phyloP scores from a whole-genome alignment of 2,888 invertebrate genomes.

The Athalia rosae region DNA sequence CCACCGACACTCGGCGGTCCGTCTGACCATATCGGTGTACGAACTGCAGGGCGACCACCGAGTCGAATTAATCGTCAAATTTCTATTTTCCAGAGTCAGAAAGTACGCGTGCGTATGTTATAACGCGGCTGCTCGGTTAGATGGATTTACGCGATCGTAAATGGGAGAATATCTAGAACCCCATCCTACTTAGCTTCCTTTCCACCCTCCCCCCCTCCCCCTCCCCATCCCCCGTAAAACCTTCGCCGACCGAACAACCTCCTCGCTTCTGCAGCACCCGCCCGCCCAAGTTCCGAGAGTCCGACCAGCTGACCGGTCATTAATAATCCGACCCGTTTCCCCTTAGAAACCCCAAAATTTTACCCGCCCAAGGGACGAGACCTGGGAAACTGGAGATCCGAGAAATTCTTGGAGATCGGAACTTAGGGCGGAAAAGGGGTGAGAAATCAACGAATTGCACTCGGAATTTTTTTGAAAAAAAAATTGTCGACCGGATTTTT shows the following conservation, averaged over 20 bases:
- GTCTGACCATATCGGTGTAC: not conserved
- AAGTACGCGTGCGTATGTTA: too few relatives aligned
- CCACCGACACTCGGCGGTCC: not conserved
- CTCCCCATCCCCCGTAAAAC: too few relatives aligned
- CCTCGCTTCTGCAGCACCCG: not conserved
- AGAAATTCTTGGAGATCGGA: slow-evolving; percentile 14
- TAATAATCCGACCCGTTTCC: slow-evolving; percentile 71
- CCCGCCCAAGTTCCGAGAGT: slow-evolving; percentile 54
- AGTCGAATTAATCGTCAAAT: not conserved
- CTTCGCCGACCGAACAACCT: too few relatives aligned
- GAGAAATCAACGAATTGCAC: too few relatives aligned
- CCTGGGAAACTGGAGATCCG: slow-evolving; percentile 14
- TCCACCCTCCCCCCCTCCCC: too few relatives aligned
- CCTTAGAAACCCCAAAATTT: slow-evolving; percentile 25
- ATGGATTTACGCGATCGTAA: too few relatives aligned
- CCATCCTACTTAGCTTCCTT: too few relatives aligned
- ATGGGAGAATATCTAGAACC: too few relatives aligned
- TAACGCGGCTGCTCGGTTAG: too few relatives aligned
- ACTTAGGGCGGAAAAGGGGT: not conserved
- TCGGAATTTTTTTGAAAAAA: too few relatives aligned
- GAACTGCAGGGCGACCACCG: not conserved
- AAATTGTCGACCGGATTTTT: too few relatives aligned
- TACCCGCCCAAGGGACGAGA: not conserved
- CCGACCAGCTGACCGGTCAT: slow-evolving; percentile 71
- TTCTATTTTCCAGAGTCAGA: too few relatives aligned